Evolutionary conservation across 2,113 vertebrate species (phyloP), one percentile per base, ranked within the genome.

Genomic region (Lipophrys pholis): DNA sequence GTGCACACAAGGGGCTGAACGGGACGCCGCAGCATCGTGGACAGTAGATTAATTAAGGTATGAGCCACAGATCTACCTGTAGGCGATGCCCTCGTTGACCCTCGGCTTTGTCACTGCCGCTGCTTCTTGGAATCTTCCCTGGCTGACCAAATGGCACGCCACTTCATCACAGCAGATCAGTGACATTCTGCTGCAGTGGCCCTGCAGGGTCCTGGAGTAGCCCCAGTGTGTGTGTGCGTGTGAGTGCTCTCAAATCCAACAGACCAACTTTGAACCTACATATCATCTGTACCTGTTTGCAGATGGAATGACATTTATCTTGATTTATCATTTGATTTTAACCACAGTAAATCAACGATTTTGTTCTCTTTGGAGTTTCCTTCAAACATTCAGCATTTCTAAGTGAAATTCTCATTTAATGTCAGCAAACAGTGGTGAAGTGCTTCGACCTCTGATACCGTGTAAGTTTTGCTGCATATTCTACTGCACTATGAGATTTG

Each of bases 121-220:
- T 71, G 83, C 62, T 85, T 56, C 76, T 65, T 73, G 60, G 72
- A 73, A 88, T 88, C 78, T 86, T 89, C 69, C 21, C 69, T 85
- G 78, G 61, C 45, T 80, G 73, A 84, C 80, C 81, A 85, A 89
- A 91, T 86, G 87, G 85, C 80, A 80, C 7, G 58, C 74, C 59
- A 80, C 82, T 86, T 92, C 81, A 89, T 87, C 85, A 83, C 73
- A 79, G 80, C 72, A 73, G 85, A 90, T 91, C 90, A 87, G 77
- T 92, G 88, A 88, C 89, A 91, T 92, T 90, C 85, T 87, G 77
- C 73, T 72, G 43, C 39, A 81, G 69, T 48, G 52, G 80, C 84
- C 86, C 86, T 69, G 74, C 69, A 80, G 85, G 84, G 73, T 78
- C 14, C 52, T 80, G 43, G 55, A 38, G 54, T 70, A 73, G 70